Evolutionary conservation across 1,140 invertebrate genomes (phyloP), one percentile per base, ranked within the genome.

Genomic region (Calliphora vicina): DNA sequence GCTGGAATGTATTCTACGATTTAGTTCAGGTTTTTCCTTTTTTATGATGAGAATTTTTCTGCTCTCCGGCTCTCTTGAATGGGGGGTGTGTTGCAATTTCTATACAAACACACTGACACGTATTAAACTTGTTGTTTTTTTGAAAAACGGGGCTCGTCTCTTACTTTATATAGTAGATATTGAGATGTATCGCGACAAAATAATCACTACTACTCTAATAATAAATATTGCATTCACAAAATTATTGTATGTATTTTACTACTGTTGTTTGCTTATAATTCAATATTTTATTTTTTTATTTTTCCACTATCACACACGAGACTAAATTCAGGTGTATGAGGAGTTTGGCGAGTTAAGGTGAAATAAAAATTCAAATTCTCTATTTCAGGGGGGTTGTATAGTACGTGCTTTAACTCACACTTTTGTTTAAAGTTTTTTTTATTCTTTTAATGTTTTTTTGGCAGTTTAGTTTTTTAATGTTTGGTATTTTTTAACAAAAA

Each of bases 111-210:
- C 61, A 67, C 61, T 67, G n/a, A 67, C 20, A 57, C 50, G 50
- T 57, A n/a, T 57, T 57, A 57, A 57, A 8, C 4, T 67, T 76
- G 73, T n/a, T 27, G 6, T 27, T 17, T n/a, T 20, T 20, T 17
- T 78, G 35, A 78, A 78, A 78, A 78, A 78, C 74, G 74, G 74
- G 74, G 74, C 74, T 78, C 74, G 74, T 78, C 74, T 78, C 74
- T 78, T 13, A 67, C n/a, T 67, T 23, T 57, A 17, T 57, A 17
- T 57, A 0, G n/a, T n/a, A n/a, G n/a, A n/a, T 35, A 8, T 57
- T 57, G 12, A 1, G 15, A 17, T 17, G 45, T 57, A 57, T 57
- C n/a, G 20, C 23, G n/a, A 23, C 20, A 9, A 67, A 20, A 20
- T 67, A 23, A 67, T 25, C 20, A 67, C 61, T 25, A 50, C 45